phyloP scores from a whole-genome alignment of 2,113 vertebrate genomes.

The Syrrhaptes paradoxus region DNA sequence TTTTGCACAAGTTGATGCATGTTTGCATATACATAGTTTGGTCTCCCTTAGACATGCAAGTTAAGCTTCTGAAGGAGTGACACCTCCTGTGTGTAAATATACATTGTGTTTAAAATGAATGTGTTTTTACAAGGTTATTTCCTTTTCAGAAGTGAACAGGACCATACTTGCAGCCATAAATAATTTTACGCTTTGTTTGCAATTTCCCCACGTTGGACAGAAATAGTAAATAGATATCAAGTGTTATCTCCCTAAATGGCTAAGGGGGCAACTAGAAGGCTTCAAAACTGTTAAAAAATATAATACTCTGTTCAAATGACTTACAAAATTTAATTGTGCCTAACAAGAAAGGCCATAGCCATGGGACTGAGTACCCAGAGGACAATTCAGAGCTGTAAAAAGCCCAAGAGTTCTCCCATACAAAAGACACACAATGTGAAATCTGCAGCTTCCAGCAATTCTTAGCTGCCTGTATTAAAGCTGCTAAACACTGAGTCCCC shows the following conservation, averaged over 20 bases:
- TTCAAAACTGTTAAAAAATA: neutral
- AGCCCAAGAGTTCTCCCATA: neutral
- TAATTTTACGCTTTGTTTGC: neutral
- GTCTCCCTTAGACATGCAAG: neutral
- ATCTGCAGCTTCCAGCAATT: neutral
- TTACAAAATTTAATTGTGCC: neutral
- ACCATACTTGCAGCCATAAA: slow-evolving; percentile 12
- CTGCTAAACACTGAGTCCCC: neutral
- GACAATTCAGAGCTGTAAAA: neutral
- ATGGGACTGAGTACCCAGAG: neutral
- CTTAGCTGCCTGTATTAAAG: neutral
- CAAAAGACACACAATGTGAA: neutral
- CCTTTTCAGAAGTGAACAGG: slow-evolving; percentile 21
- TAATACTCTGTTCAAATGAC: neutral
- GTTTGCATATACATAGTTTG: neutral
- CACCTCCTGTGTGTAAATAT: slow-evolving; percentile 35
- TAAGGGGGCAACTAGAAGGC: neutral
- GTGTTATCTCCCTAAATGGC: neutral
- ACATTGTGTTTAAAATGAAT: neutral
- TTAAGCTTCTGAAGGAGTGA: neutral
- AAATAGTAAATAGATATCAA: neutral
- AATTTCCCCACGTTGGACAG: neutral
- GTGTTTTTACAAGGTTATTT: slow-evolving; percentile 22
- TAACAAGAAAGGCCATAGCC: neutral
- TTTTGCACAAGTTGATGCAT: neutral